Conservation (phyloP, 2,113 vertebrate genomes). For the Peromyscus leucopus region DNA sequence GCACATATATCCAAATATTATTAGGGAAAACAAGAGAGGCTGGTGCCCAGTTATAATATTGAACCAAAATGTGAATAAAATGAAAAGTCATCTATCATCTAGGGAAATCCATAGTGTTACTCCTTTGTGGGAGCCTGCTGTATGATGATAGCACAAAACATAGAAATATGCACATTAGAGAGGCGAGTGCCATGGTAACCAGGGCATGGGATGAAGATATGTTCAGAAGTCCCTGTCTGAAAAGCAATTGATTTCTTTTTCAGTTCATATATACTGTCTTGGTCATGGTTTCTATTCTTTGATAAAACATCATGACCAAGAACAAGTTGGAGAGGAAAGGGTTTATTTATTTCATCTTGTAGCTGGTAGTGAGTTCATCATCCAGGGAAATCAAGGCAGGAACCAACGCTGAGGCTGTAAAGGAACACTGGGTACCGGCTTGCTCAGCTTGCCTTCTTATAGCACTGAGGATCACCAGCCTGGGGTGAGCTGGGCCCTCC, state of each 20-base stretch:
- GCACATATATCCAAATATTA: neutral
- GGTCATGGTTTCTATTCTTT: neutral
- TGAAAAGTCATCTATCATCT: neutral
- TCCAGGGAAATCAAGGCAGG: neutral
- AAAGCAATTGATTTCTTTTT: neutral
- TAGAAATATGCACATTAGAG: neutral
- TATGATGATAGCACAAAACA: neutral
- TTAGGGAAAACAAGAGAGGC: neutral
- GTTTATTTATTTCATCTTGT: neutral
- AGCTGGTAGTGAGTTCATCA: neutral
- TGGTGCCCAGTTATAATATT: neutral
- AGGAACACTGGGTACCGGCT: neutral
- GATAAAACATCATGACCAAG: neutral
- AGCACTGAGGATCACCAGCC: neutral
- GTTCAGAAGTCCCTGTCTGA: neutral
- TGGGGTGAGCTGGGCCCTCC: neutral
- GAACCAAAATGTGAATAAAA: constrained; percentile 27
- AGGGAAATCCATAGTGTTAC: neutral
- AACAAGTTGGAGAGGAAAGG: neutral
- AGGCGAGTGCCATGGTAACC: neutral
- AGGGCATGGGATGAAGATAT: neutral
- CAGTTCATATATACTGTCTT: neutral
- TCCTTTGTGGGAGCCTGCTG: neutral
- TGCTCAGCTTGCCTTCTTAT: neutral
- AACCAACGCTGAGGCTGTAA: neutral